Evolutionary conservation across 2,888 invertebrate genomes (phyloP).

Genomic region (Plebejus anna): DNA sequence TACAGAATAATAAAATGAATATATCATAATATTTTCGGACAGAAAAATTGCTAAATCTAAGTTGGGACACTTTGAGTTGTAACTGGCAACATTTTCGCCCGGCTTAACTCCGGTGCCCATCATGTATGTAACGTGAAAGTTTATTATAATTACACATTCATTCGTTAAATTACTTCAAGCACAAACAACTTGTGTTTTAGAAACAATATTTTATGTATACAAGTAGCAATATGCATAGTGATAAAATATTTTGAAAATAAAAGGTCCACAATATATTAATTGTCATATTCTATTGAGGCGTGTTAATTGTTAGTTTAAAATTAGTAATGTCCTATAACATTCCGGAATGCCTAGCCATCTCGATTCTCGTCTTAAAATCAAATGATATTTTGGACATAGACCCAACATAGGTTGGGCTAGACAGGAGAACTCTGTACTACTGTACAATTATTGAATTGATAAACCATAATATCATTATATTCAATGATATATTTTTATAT

Average conservation of each 20-base stretch:
- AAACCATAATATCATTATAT: too few species aligned
- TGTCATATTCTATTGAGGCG: too few species aligned
- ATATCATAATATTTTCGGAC: neutral
- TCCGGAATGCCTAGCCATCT: too few species aligned
- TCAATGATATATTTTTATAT: too few species aligned
- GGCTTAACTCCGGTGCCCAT: slow-evolving; percentile 39
- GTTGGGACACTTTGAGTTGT: neutral
- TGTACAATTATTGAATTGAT: neutral
- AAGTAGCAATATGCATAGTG: neutral
- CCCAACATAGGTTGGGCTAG: neutral
- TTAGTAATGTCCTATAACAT: too few species aligned
- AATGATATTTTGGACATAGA: neutral
- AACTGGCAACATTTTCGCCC: slow-evolving; percentile 36
- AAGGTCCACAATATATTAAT: too few species aligned
- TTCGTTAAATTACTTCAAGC: slow-evolving; percentile 36
- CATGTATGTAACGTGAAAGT: slow-evolving; percentile 44
- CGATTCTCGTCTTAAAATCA: too few species aligned
- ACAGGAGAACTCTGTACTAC: neutral
- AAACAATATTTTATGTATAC: neutral
- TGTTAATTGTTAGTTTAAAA: too few species aligned
- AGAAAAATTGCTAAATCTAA: neutral
- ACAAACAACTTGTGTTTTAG: neutral
- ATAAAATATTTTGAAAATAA: too few species aligned
- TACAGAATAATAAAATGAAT: neutral
- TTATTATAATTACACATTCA: slow-evolving; percentile 42